Evolutionary conservation across 2,888 invertebrate species (phyloP), one percentile per base, ranked within the genome.

Genomic region (Tipula lateralis): DNA sequence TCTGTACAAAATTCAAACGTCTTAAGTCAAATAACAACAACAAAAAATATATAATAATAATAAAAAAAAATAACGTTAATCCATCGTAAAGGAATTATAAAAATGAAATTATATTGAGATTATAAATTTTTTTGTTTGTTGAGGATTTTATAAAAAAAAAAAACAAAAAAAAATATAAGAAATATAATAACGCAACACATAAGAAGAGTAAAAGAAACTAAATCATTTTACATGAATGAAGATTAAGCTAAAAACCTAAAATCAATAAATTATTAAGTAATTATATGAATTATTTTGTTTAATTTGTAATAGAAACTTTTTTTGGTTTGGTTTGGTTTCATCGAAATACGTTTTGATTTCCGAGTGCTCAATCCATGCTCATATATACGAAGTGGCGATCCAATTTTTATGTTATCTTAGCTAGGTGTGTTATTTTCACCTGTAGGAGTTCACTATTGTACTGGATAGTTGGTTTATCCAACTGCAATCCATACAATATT

Each of bases 71-170:
- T 50, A 66, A 66, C 66, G 66, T 66, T 66, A 66, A 66, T 66
- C 66, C 66, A 66, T 66, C 66, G 66, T 66, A 66, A 66, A 66
- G 66, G 66, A 66, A 66, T 66, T 66, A 66, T 66, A 66, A 66
- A 66, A 66, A 24, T 66, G 66, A 66, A 66, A 66, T 66, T 66
- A 66, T 66, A 66, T 66, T 66, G 66, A 66, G 66, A 66, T 66
- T 66, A 66, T 66, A 66, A n/a, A 9, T 66, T 66, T 66, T 66
- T 66, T 66, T 66, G 66, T 66, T 66, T 66, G 66, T 66, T 66
- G 66, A 66, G 66, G 66, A 66, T 66, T 66, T 66, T 66, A 66
- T 66, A 66, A 66, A 66, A 19, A 50, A 66, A 19, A 24, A 66
- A 19, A 66, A 66, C 66, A 66, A 66, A 19, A 66, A 24, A 24